Evolutionary conservation across 2,888 invertebrate genomes (phyloP).

Genomic region (Timema podura): DNA sequence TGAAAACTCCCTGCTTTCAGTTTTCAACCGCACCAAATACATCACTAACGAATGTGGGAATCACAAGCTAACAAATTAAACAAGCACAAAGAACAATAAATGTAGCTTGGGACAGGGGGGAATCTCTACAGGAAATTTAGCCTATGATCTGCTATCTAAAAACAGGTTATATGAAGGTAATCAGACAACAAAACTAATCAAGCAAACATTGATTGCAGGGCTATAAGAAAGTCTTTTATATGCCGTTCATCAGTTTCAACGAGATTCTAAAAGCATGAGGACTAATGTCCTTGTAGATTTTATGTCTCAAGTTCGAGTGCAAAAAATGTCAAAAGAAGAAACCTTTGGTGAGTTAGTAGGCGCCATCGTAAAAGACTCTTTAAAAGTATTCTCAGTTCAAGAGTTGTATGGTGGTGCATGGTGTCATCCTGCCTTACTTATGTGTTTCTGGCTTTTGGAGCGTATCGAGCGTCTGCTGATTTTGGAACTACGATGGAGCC

Average conservation of each 20-base stretch:
- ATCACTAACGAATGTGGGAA: not conserved
- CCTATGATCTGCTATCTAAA: not conserved
- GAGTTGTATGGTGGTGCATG: not conserved
- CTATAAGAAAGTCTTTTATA: not conserved
- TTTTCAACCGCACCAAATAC: not conserved
- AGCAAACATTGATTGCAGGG: constrained; percentile 1
- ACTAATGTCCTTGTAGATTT: not conserved
- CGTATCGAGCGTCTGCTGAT: too few relatives aligned
- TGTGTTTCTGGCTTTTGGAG: too few relatives aligned
- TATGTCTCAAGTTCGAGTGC: constrained; percentile 9
- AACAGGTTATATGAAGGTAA: constrained; percentile 5
- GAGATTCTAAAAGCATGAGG: constrained; percentile 1
- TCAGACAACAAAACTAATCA: constrained; percentile 6
- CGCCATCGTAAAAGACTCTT: not conserved
- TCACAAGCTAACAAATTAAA: not conserved
- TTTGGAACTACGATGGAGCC: too few relatives aligned
- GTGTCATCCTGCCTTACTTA: too few relatives aligned
- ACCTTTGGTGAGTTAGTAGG: not conserved
- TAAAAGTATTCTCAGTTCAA: not conserved
- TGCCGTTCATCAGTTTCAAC: not conserved
- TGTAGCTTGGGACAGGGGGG: not conserved
- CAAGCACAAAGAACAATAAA: not conserved
- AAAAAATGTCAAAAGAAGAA: not conserved
- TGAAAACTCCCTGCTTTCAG: not conserved
- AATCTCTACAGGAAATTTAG: constrained; percentile 5